Base-by-base conservation (phyloP, 1,140 invertebrate genomes). In the Tetramorium alpestre region DNA sequence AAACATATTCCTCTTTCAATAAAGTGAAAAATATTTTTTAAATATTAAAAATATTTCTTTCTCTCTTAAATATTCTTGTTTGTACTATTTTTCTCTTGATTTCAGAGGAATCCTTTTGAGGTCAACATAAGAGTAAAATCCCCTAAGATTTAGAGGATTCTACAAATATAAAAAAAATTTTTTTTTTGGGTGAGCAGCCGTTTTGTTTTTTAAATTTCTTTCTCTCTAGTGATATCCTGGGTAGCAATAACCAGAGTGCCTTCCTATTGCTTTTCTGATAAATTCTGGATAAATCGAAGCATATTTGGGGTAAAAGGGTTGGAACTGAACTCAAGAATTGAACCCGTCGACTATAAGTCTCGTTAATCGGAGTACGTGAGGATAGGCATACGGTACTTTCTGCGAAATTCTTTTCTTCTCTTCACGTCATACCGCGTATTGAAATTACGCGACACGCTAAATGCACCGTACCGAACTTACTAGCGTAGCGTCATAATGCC, bases 401-500 rank as follows among this genome's bases (percentile, higher is more conserved):
- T 10, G 13, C 13, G 10, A 62, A 28, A 28, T 13, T 28, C 33
- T 62, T 28, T 28, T 28, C 25, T 28, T 28, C 7, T 13, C 22
- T 33, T 62, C 58, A 13, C 2, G 33, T 13, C 49, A 70, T 18
- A 41, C 3, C 6, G 56, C 47, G 16, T 3, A 47, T 25, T 28
- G 64, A 28, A 65, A 81, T 51, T 28, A 47, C 10, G 70, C 3
- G 51, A 70, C 47, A 33, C 4, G 33, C 33, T 33, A 33, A 33
- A 33, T 4, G 33, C 33, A 33, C 33, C 33, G 33, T 33, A 33
- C 1, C 44, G 16, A 60, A 93, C 92, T 93, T 92, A 92, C 91
- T 91, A 89, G 85, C 0, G 72, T 88, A 86, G 67, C 87, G 62
- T 91, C 88, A 91, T 92, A 92, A 92, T 92, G 88, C 28, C 62